These are phyloP conservation scores for Radopholus similis DNA, from an alignment of 1,140 invertebrate species.

Conservation along the genomic window DNA sequence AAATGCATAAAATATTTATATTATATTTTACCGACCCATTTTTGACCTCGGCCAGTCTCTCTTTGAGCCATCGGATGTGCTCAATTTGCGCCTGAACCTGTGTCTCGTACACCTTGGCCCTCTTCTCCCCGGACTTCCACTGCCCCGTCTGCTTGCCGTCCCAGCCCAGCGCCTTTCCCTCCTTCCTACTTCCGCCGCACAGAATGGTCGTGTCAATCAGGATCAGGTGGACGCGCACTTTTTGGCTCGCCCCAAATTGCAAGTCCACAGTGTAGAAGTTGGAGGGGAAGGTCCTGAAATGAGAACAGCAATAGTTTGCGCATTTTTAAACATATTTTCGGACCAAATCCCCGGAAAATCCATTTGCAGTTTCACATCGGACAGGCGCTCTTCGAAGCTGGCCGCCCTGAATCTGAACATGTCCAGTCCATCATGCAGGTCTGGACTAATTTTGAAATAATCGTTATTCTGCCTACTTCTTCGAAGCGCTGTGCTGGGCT, in stretches of 20 bases:
- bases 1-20: not conserved
- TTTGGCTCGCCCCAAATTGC: not conserved
- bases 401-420: too few species aligned
- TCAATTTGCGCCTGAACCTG: not conserved
- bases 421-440: too few species aligned
- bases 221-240: not conserved
- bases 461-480: not conserved
- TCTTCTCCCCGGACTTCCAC: not conserved
- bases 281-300: not conserved
- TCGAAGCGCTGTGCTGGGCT: not conserved
- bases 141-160: not conserved
- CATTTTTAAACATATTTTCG: too few species aligned
- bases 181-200: not conserved
- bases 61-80: not conserved
- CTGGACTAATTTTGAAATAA: too few species aligned
- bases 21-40: too few species aligned
- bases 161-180: not conserved
- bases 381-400: too few species aligned
- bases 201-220: not conserved
- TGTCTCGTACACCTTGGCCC: too few species aligned
- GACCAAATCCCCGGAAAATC: too few species aligned
- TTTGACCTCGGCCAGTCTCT: not conserved
- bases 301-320: too few species aligned
- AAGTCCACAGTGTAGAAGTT: not conserved
- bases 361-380: too few species aligned